phyloP scores from a whole-genome alignment of 2,888 invertebrate species.

The Suillia variegata region DNA sequence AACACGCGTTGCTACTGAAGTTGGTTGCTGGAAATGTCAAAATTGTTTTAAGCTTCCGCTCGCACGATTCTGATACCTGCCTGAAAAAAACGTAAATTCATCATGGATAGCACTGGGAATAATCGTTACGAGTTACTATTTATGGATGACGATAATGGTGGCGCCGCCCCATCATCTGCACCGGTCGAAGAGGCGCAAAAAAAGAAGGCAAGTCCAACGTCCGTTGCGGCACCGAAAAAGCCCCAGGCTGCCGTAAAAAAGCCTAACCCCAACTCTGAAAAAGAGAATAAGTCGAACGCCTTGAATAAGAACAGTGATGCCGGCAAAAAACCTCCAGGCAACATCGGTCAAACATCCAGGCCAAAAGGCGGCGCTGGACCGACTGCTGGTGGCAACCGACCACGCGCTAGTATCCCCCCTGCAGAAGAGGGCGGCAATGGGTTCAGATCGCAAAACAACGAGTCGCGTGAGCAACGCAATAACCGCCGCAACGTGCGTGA shows the following conservation, averaged over 20 bases:
- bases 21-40: too few relatives aligned
- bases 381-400: conserved; percentile 2
- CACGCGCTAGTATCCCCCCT: not conserved
- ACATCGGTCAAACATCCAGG: conserved; percentile 30
- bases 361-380: conserved; percentile 32
- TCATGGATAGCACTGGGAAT: conserved; percentile 53
- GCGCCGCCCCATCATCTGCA: conserved; percentile 5
- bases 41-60: too few relatives aligned
- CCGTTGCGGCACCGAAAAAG: conserved; percentile 20
- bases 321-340: conserved; percentile 25
- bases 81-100: too few relatives aligned
- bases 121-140: conserved; percentile 59
- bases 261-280: conserved; percentile 40
- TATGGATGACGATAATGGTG: conserved; percentile 51
- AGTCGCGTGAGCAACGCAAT: conserved; percentile 70
- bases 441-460: conserved; percentile 31
- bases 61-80: too few relatives aligned
- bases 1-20: too few relatives aligned
- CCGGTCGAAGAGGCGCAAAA: conserved; percentile 32
- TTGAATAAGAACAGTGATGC: conserved; percentile 43
- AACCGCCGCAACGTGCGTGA: conserved; percentile 54
- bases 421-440: not conserved
- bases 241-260: conserved; percentile 15
- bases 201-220: conserved; percentile 36
- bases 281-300: conserved; percentile 53